A percentile compares a stretch with the other conserved stretches of the same genome.
Conservation (phyloP, 2,888 invertebrate species). For the Harmothoe impar region DNA sequence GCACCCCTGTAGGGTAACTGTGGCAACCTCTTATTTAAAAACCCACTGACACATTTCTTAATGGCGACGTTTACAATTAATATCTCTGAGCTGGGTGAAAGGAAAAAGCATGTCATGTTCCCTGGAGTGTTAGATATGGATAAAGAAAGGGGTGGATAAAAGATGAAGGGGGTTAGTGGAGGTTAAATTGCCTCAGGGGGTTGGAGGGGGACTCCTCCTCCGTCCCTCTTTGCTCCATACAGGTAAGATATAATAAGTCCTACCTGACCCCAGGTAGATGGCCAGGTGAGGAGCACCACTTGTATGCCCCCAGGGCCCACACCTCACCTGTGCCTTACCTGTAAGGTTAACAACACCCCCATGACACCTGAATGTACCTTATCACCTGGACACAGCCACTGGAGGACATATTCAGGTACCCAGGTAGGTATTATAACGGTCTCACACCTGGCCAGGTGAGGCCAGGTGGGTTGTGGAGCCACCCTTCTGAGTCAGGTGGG, state of each 20-base stretch:
- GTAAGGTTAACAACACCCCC: not conserved
- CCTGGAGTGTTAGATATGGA: not conserved
- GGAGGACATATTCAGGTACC: not conserved
- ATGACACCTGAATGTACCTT: not conserved
- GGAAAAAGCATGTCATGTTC: constrained; percentile 1
- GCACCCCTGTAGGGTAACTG: not conserved
- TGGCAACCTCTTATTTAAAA: constrained; percentile 20
- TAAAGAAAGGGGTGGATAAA: not conserved
- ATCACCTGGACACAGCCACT: too few relatives aligned
- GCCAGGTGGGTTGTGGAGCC: too few relatives aligned
- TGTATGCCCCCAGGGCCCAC: not conserved
- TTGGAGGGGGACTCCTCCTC: not conserved
- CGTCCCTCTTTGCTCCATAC: not conserved
- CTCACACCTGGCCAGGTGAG: constrained; percentile 10
- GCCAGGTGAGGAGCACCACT: constrained; percentile 16
- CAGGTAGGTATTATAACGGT: not conserved
- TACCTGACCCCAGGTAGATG: constrained; percentile 16
- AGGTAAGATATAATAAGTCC: constrained; percentile 4
- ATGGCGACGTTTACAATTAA: constrained; percentile 26
- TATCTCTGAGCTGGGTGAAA: constrained; percentile 1
- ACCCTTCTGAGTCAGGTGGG: too few relatives aligned
- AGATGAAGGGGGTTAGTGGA: not conserved
- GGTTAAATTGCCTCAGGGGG: not conserved
- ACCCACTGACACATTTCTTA: not conserved
- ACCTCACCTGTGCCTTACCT: constrained; percentile 5